Conservation (phyloP, 2,797 vertebrate species). For the Halcyon smyrnensis region DNA sequence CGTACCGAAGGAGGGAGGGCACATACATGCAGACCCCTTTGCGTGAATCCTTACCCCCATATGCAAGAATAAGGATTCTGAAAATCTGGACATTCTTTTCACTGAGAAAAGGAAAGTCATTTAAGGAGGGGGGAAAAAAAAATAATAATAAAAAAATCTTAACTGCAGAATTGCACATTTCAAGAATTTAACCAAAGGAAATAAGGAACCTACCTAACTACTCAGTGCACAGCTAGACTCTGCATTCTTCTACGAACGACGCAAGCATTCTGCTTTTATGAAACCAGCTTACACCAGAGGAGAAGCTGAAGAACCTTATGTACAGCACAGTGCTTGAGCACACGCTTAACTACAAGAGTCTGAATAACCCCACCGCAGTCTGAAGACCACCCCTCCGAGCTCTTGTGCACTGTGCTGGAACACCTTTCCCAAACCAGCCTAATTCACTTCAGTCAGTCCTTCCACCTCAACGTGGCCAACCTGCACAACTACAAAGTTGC, state of each 20-base stretch:
- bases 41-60: neutral
- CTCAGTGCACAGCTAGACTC: neutral
- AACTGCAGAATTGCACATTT: neutral
- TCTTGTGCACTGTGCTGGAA: neutral
- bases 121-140: neutral
- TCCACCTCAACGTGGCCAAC: neutral
- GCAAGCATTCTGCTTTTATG: neutral
- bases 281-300: neutral
- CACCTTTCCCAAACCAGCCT: neutral
- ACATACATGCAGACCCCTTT: neutral
- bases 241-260: neutral
- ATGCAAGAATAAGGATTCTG: neutral
- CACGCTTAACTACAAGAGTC: neutral
- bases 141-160: neutral
- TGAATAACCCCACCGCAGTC: neutral
- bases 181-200: conserved; percentile 5
- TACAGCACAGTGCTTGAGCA: neutral
- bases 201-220: neutral
- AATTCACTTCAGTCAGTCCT: neutral
- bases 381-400: neutral
- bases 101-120: neutral
- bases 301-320: neutral
- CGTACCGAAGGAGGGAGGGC: neutral
- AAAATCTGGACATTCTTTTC: neutral
- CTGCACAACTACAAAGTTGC: neutral